phyloP scores from a whole-genome alignment of 2,888 invertebrate species.

The Cylindroiulus punctatus region DNA sequence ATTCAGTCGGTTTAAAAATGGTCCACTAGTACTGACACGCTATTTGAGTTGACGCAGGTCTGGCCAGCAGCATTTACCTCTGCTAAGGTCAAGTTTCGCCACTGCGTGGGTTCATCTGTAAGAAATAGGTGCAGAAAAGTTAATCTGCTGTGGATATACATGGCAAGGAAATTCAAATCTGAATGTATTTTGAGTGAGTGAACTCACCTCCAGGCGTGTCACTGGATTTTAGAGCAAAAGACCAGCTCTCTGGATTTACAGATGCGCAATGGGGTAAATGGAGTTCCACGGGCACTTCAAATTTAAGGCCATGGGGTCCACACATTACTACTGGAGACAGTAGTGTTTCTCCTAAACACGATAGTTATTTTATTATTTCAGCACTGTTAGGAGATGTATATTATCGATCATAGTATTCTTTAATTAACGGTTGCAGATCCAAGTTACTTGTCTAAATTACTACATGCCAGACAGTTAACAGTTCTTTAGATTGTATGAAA shows the following conservation, averaged over 20 bases:
- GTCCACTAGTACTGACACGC: constrained; percentile 89
- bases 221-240: constrained; percentile 68
- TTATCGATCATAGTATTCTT: too few relatives aligned
- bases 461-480: too few relatives aligned
- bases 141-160: not conserved
- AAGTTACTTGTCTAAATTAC: too few relatives aligned
- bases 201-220: constrained; percentile 59
- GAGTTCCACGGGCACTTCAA: constrained; percentile 87
- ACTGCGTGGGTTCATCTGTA: constrained; percentile 71
- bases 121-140: constrained; percentile 55
- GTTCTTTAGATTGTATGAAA: too few relatives aligned
- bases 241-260: constrained; percentile 68
- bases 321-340: constrained; percentile 95
- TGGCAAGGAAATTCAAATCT: constrained; percentile 56
- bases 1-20: constrained; percentile 75
- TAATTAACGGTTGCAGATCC: too few relatives aligned
- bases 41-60: constrained; percentile 81
- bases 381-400: too few relatives aligned
- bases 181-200: not conserved
- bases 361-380: constrained; percentile 32
- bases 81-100: constrained; percentile 85
- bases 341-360: constrained; percentile 85
- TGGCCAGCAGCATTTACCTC: constrained; percentile 78
- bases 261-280: constrained; percentile 79
- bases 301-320: constrained; percentile 91